Evolutionary conservation across 2,888 invertebrate genomes (phyloP), one percentile per base, ranked within the genome.

Genomic region (Zaprionus bogoriensis): DNA sequence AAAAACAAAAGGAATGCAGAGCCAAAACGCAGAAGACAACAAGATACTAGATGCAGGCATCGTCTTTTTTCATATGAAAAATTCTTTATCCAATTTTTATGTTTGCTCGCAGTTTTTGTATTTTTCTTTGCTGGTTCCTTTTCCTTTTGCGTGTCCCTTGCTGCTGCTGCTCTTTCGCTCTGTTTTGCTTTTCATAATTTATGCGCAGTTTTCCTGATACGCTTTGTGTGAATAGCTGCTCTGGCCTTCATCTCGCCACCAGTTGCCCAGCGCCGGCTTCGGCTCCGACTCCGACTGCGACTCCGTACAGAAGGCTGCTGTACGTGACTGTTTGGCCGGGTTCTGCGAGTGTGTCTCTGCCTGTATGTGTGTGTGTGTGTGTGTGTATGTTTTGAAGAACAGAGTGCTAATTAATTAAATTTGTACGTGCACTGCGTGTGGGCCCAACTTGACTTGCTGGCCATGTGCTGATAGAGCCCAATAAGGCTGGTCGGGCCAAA

Each of bases 371-470:
- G 32, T 39, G 27, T 48, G 25, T 47, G 27, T 14, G 4, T 54
- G 17, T 62, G 58, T 76, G 22, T 70, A 36, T 77, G 74, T 67
- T 79, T 71, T 67, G 72, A 68, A 59, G 75, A 83, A 83, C 77
- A 83, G 75, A 83, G 81, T 83, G 83, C 83, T 79, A 83, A 83
- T 83, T 79, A 79, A 79, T 79, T 79, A 83, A 83, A 79, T 79
- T 83, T 83, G 83, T 79, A 83, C 79, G 83, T 79, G 79, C 63
- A 53, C 54, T 66, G 65, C 64, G 70, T 67, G 62, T 78, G 74
- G 61, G 66, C 65, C 71, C 71, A 61, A 61, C 14, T 60, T 62
- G 53, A 20, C 77, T 67, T 62, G 74, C 77, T 78, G 78, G 79
- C 79, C 77, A 79, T 74, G 77, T 69, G 78, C 65, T 79, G 78